Conservation (phyloP, 2,113 vertebrate genomes). For the Pagrus major region DNA sequence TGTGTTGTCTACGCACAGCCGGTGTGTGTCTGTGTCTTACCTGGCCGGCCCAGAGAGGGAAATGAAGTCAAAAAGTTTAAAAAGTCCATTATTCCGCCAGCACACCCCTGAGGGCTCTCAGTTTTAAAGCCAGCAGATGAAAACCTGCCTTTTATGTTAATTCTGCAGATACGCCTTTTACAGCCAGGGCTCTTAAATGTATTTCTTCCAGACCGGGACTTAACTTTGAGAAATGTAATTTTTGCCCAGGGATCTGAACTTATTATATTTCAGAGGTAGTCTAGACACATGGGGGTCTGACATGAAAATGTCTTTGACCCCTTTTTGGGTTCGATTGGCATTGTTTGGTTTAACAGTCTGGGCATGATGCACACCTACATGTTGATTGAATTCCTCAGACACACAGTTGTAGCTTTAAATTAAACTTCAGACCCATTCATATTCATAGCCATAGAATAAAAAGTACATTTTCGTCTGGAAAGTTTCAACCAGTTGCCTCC, state of each 20-base stretch:
- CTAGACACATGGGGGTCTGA: slow-evolving; percentile 32
- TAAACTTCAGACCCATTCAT: background rate
- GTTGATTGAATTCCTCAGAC: background rate
- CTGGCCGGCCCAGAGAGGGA: slow-evolving; percentile 32
- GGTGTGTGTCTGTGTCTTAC: slow-evolving; percentile 20
- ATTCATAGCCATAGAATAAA: background rate
- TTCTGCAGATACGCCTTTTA: slow-evolving; percentile 66
- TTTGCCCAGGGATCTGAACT: slow-evolving; percentile 53
- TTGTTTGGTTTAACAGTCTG: background rate
- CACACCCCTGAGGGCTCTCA: slow-evolving; percentile 61
- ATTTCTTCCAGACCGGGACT: slow-evolving; percentile 52
- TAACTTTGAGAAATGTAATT: slow-evolving; percentile 62
- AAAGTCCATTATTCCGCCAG: slow-evolving; percentile 73
- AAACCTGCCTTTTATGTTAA: slow-evolving; percentile 80
- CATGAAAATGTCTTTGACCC: slow-evolving; percentile 18
- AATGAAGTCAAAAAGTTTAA: slow-evolving; percentile 69
- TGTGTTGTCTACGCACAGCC: slow-evolving; percentile 6
- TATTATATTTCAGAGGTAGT: slow-evolving; percentile 42
- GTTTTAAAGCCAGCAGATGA: slow-evolving; percentile 72
- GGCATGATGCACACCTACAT: background rate
- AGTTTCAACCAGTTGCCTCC: background rate
- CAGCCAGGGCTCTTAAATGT: slow-evolving; percentile 59
- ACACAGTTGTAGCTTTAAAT: background rate
- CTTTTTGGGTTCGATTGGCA: background rate
- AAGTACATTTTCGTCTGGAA: background rate